Evolutionary conservation across 2,797 vertebrate species (phyloP).

Genomic region (Muscicapa comitata): DNA sequence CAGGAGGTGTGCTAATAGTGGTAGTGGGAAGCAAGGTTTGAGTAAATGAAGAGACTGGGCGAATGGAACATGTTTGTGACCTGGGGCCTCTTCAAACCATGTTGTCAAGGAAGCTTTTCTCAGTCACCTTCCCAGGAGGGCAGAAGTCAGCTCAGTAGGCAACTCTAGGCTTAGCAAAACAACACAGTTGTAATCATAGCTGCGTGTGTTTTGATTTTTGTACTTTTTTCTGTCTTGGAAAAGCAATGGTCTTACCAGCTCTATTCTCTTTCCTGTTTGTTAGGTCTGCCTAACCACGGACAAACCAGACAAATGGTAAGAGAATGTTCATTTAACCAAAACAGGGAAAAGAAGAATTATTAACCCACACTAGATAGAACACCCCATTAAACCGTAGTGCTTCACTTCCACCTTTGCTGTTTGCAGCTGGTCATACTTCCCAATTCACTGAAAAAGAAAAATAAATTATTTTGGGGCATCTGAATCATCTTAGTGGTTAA

Average conservation of each 20-base stretch:
- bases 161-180: slow-evolving; percentile 22
- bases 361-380: slow-evolving; percentile 36
- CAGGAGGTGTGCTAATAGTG: neutral
- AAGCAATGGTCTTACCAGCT: slow-evolving; percentile 73
- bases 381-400: slow-evolving; percentile 20
- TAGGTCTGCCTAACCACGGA: slow-evolving; percentile 84
- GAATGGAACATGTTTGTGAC: neutral
- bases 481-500: neutral
- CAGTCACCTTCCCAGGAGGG: neutral
- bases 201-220: slow-evolving; percentile 66
- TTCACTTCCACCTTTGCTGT: slow-evolving; percentile 46
- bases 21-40: neutral
- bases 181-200: slow-evolving; percentile 51
- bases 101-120: neutral
- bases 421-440: slow-evolving; percentile 40
- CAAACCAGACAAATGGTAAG: slow-evolving; percentile 87
- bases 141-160: slow-evolving; percentile 16
- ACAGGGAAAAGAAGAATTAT: slow-evolving; percentile 48
- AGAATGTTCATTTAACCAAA: slow-evolving; percentile 70
- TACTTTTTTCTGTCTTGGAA: slow-evolving; percentile 70
- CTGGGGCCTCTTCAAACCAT: neutral
- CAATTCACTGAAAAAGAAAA: neutral
- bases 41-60: neutral
- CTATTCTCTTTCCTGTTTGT: slow-evolving; percentile 72
- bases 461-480: neutral